A percentile compares a stretch with the other conserved stretches of the same genome.
These are phyloP conservation scores for Mungos mungo DNA, from an alignment of 2,113 vertebrate genomes.

Conservation along the genomic window DNA sequence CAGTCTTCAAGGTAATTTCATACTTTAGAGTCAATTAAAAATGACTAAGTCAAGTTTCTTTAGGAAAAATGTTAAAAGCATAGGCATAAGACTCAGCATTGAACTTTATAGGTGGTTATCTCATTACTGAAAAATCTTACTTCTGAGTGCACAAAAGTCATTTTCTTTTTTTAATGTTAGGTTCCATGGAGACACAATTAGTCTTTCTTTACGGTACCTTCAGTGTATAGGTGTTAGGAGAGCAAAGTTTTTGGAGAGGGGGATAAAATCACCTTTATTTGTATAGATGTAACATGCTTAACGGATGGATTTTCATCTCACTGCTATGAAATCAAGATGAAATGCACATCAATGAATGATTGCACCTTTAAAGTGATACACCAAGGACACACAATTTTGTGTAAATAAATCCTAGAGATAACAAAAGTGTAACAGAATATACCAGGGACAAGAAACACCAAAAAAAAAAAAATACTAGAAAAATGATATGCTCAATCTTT, in stretches of 20 bases:
- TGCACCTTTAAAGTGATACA: conserved; percentile 52
- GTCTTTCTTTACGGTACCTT: background rate
- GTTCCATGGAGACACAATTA: background rate
- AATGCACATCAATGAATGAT: conserved; percentile 52
- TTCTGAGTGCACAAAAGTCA: background rate
- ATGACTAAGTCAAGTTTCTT: background rate
- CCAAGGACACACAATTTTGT: conserved; percentile 55
- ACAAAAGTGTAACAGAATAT: conserved; percentile 70
- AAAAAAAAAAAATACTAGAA: background rate
- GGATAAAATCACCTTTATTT: conserved; percentile 28
- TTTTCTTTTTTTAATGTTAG: background rate
- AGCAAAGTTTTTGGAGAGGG: background rate
- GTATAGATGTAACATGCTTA: background rate
- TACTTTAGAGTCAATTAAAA: background rate
- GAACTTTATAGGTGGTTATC: background rate
- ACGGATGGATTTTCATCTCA: conserved; percentile 49
- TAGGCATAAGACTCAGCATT: background rate
- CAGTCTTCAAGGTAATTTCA: background rate
- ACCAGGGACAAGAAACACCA: conserved; percentile 66
- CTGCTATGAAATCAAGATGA: conserved; percentile 59
- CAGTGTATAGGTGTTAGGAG: background rate
- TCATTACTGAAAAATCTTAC: background rate
- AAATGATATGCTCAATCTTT: conserved; percentile 71
- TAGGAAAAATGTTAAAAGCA: background rate
- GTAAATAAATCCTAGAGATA: conserved; percentile 68